These are phyloP conservation scores for Hyppa rectilinea DNA, from an alignment of 2,888 invertebrate species.

Conservation along the genomic window DNA sequence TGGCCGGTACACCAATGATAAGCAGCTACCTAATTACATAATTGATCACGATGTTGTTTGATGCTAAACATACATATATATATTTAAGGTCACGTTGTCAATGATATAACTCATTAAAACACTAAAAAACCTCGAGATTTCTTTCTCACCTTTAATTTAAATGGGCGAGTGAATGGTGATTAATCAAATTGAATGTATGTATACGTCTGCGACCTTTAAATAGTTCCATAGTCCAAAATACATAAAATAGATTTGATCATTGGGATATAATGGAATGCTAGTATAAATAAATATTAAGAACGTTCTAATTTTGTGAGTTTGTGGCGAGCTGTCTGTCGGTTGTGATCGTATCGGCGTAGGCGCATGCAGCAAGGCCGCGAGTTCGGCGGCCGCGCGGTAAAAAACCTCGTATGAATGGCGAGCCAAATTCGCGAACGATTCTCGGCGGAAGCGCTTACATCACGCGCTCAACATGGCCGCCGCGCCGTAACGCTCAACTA, in stretches of 20 bases:
- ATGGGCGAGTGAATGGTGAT: slow-evolving; percentile 41
- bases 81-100: slow-evolving; percentile 52
- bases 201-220: slow-evolving; percentile 40
- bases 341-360: slow-evolving; percentile 75
- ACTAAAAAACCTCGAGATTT: slow-evolving; percentile 33
- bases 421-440: slow-evolving; percentile 78
- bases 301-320: slow-evolving; percentile 80
- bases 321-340: slow-evolving; percentile 74
- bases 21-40: slow-evolving; percentile 61
- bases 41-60: slow-evolving; percentile 51
- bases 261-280: slow-evolving; percentile 53
- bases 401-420: slow-evolving; percentile 87
- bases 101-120: slow-evolving; percentile 51
- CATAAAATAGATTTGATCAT: slow-evolving; percentile 45
- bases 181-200: slow-evolving; percentile 37
- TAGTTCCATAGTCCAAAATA: slow-evolving; percentile 35
- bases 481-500: slow-evolving; percentile 60
- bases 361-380: slow-evolving; percentile 84
- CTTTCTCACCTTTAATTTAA: slow-evolving; percentile 31
- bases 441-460: slow-evolving; percentile 82
- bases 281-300: slow-evolving; percentile 70
- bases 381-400: slow-evolving; percentile 84
- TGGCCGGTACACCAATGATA: slow-evolving; percentile 59
- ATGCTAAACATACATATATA: slow-evolving; percentile 30
- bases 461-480: slow-evolving; percentile 75